phyloP scores from a whole-genome alignment of 2,797 vertebrate genomes.

The Knipowitschia caucasica region DNA sequence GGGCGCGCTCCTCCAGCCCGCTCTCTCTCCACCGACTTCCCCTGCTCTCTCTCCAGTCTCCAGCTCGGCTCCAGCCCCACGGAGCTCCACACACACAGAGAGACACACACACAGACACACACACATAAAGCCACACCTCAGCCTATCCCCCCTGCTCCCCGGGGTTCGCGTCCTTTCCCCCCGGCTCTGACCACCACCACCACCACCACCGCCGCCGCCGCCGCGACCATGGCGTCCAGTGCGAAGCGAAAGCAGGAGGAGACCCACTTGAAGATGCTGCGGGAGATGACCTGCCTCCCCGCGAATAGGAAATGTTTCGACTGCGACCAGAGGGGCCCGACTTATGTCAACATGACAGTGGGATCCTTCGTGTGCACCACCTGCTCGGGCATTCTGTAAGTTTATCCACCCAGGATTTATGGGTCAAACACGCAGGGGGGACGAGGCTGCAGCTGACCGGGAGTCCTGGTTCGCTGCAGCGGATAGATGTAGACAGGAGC shows the following conservation, averaged over 20 bases:
- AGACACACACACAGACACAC: no score
- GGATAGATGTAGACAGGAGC: slow-evolving; percentile 5
- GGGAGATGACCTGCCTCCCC: slow-evolving; percentile 94
- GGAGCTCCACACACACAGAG: no score
- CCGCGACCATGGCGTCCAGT: slow-evolving; percentile 89
- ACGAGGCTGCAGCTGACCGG: slow-evolving; percentile 19
- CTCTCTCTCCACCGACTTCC: no score
- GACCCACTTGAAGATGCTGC: slow-evolving; percentile 97
- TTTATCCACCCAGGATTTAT: slow-evolving; percentile 43
- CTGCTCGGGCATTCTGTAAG: slow-evolving; percentile 96
- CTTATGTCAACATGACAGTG: slow-evolving; percentile 97
- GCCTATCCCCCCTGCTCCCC: slow-evolving; percentile 26
- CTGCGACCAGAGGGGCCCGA: slow-evolving; percentile 97
- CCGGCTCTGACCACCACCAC: slow-evolving; percentile 23
- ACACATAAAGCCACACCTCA: slow-evolving; percentile 39
- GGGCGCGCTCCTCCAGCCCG: no score
- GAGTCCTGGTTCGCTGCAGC: slow-evolving; percentile 50
- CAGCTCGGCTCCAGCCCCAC: no score
- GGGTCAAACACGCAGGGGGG: background rate
- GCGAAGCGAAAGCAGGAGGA: slow-evolving; percentile 98
- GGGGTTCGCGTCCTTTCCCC: slow-evolving; percentile 32
- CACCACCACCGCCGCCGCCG: background rate
- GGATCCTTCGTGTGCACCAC: slow-evolving; percentile 98
- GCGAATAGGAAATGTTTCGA: slow-evolving; percentile 98
- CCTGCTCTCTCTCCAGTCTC: slow-evolving; percentile 46